Base-by-base conservation (phyloP, 2,888 invertebrate genomes). In the Carcina quercana region DNA sequence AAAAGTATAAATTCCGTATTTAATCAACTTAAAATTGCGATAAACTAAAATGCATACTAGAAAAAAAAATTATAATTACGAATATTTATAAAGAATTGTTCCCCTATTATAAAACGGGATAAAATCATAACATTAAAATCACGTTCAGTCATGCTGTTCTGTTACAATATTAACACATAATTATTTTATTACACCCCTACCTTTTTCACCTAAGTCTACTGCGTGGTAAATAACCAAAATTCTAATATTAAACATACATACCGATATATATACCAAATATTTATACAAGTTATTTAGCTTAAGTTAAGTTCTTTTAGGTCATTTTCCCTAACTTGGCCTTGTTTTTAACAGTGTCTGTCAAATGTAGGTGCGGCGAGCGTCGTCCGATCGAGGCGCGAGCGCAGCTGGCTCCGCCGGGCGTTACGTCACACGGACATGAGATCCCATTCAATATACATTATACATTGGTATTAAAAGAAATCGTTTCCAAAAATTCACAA, bases 191-290 rank as follows among this genome's bases (percentile, higher is more conserved):
- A 79, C 59, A 75, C 71, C 61, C 70, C 83, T 83, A 82, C 68
- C 70, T 54, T 75, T 74, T 78, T 68, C n/a, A n/a, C 83, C 83
- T 83, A 83, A 79, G 56, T 76, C 82, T 82, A 82, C 74, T 76
- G 79, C 74, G 78, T 78, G 79, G 75, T 82, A 76, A 79, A 78
- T 76, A 82, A 83, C 79, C 82, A 74, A 83, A 83, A 82, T 63
- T 80, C 82, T 83, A 83, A 83, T 71, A 82, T 82, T 83, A 82
- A 80, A 66, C 78, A 82, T 83, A 83, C 79, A 83, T 83, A 83
- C 75, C 71, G 69, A 79, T 79, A 83, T 79, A 80, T 80, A 82
- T 80, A 80, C 69, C 73, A 76, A 76, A 80, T 82, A 83, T 82
- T 80, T 80, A 82, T 82, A 83, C 80, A 82, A 82, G 78, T 78